A percentile compares a stretch with the other conserved stretches of the same genome.
Conservation (phyloP, 1,140 invertebrate genomes). For the Drosophila ironensis region DNA sequence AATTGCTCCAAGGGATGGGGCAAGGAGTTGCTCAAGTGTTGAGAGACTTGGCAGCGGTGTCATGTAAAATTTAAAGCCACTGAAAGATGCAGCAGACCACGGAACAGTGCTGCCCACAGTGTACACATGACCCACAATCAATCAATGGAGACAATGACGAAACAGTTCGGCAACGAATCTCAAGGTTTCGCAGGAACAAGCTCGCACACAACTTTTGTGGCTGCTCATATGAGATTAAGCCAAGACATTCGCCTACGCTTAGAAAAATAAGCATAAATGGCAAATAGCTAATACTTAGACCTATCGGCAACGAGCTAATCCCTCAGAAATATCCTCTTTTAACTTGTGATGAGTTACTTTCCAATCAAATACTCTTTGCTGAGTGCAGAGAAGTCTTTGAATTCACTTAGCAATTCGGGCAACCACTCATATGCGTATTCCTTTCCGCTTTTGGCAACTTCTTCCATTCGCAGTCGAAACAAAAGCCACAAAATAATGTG, state of each 20-base stretch:
- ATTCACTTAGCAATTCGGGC: not conserved
- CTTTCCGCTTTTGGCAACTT: slow-evolving; percentile 46
- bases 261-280: too few relatives aligned
- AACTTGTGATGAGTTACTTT: too few relatives aligned
- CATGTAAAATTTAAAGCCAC: slow-evolving; percentile 62
- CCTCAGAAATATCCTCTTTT: too few relatives aligned
- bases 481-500: slow-evolving; percentile 79
- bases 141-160: slow-evolving; percentile 38
- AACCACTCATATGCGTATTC: slow-evolving; percentile 36
- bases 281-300: too few relatives aligned
- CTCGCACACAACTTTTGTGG: slow-evolving; percentile 20
- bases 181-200: slow-evolving; percentile 17
- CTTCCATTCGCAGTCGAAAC: slow-evolving; percentile 57
- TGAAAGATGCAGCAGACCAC: slow-evolving; percentile 48
- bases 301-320: too few relatives aligned
- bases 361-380: not conserved
- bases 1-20: slow-evolving; percentile 59
- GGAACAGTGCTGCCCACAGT: slow-evolving; percentile 28
- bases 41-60: not conserved
- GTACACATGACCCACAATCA: slow-evolving; percentile 70
- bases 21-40: slow-evolving; percentile 28
- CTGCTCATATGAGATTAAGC: not conserved
- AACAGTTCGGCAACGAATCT: slow-evolving; percentile 14
- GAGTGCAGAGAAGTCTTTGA: not conserved
- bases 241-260: not conserved